These are phyloP conservation scores for Oxycera nigricornis DNA, from an alignment of 2,888 invertebrate species.

Conservation along the genomic window DNA sequence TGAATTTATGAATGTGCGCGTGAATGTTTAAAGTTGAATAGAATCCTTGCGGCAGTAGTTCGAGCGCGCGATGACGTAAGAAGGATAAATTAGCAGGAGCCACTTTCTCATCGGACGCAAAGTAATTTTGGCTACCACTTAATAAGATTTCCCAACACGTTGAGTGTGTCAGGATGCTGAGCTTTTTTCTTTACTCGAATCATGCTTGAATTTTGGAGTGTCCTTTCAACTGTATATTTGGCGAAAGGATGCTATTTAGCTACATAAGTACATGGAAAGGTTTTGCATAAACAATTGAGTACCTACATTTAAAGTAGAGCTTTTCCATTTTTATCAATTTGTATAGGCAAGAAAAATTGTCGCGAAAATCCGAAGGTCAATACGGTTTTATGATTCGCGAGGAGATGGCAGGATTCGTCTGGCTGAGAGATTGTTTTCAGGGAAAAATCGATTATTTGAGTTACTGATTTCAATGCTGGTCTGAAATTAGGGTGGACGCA, in stretches of 20 bases:
- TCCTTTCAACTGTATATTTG: neutral
- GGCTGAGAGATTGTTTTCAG: neutral
- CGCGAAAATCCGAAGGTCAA: too few species aligned
- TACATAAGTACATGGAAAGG: too few species aligned
- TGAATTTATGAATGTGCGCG: constrained; percentile 8
- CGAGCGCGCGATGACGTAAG: constrained; percentile 35
- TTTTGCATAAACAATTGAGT: too few species aligned
- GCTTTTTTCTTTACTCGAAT: constrained; percentile 11
- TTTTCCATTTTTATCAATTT: too few species aligned
- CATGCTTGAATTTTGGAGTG: neutral
- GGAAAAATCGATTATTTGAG: constrained; percentile 29
- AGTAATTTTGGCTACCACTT: neutral
- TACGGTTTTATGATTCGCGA: neutral
- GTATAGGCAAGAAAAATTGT: too few species aligned
- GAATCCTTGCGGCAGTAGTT: constrained; percentile 20
- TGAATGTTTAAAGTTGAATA: constrained; percentile 9
- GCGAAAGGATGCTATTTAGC: too few species aligned
- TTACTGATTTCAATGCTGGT: neutral
- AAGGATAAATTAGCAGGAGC: neutral
- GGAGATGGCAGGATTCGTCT: neutral
- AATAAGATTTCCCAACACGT: neutral
- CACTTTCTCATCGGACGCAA: neutral
- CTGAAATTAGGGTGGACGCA: neutral
- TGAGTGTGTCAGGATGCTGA: neutral
- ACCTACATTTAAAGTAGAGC: too few species aligned